Base-by-base conservation (phyloP, 2,888 invertebrate genomes). In the Ophioninae sp. region DNA sequence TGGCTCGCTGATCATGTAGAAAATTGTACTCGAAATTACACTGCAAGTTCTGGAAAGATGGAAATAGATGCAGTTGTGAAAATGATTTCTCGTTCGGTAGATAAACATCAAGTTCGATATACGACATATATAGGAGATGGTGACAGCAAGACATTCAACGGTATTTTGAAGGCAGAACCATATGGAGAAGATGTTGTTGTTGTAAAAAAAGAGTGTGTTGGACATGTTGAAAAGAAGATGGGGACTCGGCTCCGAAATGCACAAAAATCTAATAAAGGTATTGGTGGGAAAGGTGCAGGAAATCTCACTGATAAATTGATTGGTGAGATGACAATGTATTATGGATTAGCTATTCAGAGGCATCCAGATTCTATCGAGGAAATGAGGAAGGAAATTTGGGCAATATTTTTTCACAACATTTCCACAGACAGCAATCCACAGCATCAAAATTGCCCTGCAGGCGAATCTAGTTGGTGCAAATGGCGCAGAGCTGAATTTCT, bases 61-160 rank as follows among this genome's bases (percentile, higher is more conserved):
- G n/a, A n/a, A 64, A 76, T 76, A 64, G 67, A 84, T 74, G 81
- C 74, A 56, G 70, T 81, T 75, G 64, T 73, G 57, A 68, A 73
- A 81, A 81, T 85, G 81, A 85, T 86, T 77, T 61, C 68, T 64
- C 76, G 80, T 57, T 82, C 85, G 69, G 72, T 73, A 73, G 81
- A 85, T 59, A 65, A 57, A 76, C 64, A 77, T 77, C 65, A 74
- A 41, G 81, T 76, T 20, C 68, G 61, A 65, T 83, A 83, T 68
- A 75, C 61, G 50, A 69, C 39, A 21, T 83, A 83, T 41, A 83
- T 81, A 21, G 83, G 81, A 59, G n/a, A n/a, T n/a, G n/a, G n/a
- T n/a, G n/a, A n/a, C n/a, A n/a, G n/a, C n/a, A n/a, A n/a, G n/a
- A n/a, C n/a, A n/a, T n/a, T n/a, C n/a, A n/a, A n/a, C n/a, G n/a